Conservation (phyloP, 2,113 vertebrate species). For the Spea bombifrons region DNA sequence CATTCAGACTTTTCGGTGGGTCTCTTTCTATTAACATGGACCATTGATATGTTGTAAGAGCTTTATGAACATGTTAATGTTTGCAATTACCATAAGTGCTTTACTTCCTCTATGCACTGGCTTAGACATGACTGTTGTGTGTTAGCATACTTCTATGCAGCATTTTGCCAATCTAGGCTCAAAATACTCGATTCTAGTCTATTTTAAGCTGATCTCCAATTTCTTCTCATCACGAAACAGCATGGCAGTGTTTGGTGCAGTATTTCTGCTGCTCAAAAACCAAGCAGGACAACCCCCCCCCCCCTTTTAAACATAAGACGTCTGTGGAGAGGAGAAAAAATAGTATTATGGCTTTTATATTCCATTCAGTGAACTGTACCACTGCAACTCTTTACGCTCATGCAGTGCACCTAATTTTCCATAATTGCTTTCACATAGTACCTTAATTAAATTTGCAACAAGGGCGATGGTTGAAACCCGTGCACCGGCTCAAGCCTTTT, state of each 20-base stretch:
- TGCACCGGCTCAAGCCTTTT: constrained; percentile 58
- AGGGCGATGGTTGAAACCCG: background rate
- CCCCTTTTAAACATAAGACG: constrained; percentile 13
- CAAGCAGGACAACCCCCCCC: constrained; percentile 55
- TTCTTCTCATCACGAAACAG: constrained; percentile 56
- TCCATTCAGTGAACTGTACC: constrained; percentile 64
- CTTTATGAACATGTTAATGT: constrained; percentile 80
- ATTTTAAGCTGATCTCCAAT: constrained; percentile 1
- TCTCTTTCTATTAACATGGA: constrained; percentile 56
- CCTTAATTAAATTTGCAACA: constrained; percentile 5
- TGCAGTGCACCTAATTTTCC: constrained; percentile 16
- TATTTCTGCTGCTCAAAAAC: constrained; percentile 49
- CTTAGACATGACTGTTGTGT: constrained; percentile 93
- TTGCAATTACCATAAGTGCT: constrained; percentile 98
- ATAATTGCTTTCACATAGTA: background rate
- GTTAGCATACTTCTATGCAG: constrained; percentile 90
- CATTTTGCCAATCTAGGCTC: constrained; percentile 67
- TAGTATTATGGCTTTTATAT: constrained; percentile 52
- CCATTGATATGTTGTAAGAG: constrained; percentile 67
- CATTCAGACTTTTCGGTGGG: constrained; percentile 8
- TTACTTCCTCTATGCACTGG: constrained; percentile 98
- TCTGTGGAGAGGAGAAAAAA: constrained; percentile 53
- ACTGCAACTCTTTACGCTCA: constrained; percentile 48
- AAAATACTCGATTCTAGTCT: constrained; percentile 47
- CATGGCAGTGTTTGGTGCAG: constrained; percentile 62